Base-by-base conservation (phyloP, 2,797 vertebrate genomes). In the Coregonus ussuriensis region DNA sequence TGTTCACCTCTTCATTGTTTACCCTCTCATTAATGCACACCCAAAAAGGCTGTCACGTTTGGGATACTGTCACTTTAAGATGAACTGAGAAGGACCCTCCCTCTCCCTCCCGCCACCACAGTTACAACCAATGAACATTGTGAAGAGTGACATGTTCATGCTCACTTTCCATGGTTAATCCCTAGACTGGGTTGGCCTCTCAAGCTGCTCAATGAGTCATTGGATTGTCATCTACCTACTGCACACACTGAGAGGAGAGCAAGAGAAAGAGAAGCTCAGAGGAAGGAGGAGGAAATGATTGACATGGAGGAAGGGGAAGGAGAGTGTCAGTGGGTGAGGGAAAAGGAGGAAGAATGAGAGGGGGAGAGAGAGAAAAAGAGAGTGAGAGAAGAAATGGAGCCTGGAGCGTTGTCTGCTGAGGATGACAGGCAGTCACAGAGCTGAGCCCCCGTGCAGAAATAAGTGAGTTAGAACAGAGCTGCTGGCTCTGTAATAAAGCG, bases 401-500 rank as follows among this genome's bases (percentile, higher is more conserved):
- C 65, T 18, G 76, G 74, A 75, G 83, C 74, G 78, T 63, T 63
- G 78, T 74, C 75, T 74, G 47, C 15, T 56, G 74, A 89, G 95
- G 94, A 95, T 96, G 95, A 95, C 95, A 95, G 93, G 93, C 94
- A 95, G 95, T 93, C 94, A 94, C 94, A 92, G 93, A 94, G 93
- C 87, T 80, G 93, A 95, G 91, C 94, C 92, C 93, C 92, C 89
- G 95, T 91, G 94, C 93, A 91, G 94, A 93, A 96, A 95, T 98
- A 98, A 98, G 96, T 95, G 96, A 97, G 96, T 99, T 99, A 99
- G 95, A 95, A 95, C 91, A 94, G 94, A 94, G 96, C 97, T 98
- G 95, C 96, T 94, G 97, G 97, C 97, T 89, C 95, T 97, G 97
- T 98, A 98, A 99, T 98, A 98, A 98, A 99, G 96, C 95, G 94